Base-by-base conservation (phyloP, 92 coral and sea anemone genomes). In the Desmophyllum pertusum region DNA sequence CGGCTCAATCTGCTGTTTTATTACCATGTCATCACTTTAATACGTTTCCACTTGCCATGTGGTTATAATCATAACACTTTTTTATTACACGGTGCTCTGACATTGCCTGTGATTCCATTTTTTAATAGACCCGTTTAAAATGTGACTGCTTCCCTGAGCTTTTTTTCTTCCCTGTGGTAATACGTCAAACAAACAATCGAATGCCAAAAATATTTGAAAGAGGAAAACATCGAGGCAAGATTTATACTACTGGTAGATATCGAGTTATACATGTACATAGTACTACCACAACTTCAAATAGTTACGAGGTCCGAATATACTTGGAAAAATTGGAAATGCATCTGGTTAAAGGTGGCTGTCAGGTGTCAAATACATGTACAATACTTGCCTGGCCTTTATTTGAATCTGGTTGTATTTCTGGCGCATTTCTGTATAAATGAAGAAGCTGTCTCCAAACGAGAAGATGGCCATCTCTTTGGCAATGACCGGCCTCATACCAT, bases 371-470 rank as follows among this genome's bases (percentile, higher is more conserved):
- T 2, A 42, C 19, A 11, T 25, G 15, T 3, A n/a, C n/a, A n/a
- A n/a, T n/a, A 59, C 91, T 76, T 79, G 66, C 96, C 94, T 85
- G 73, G 83, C 87, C 50, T 75, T 81, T 72, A 93, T 85, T 73
- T 73, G 85, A 41, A 93, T 88, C 78, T 93, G 96, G 79, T 86
- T 82, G 84, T 80, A 71, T 31, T 82, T 78, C 50, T 71, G 83
- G 15, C 57, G 36, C 39, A 76, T 57, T 61, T 81, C 80, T 3
- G 89, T n/a, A 57, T 84, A 81, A 35, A 90, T 65, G 70, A 87
- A 85, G 94, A 87, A 90, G 17, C 75, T 52, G 80, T 90, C 86
- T n/a, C 77, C 89, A 50, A 93, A 64, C 0, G 96, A 93, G 80
- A 93, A 93, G 39, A 93, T 93, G 3, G 90, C 96, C 81, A 83